A percentile compares a stretch with the other conserved stretches of the same genome.
These are phyloP conservation scores for Mercenaria mercenaria DNA, from an alignment of 1,140 invertebrate genomes.

Conservation along the genomic window DNA sequence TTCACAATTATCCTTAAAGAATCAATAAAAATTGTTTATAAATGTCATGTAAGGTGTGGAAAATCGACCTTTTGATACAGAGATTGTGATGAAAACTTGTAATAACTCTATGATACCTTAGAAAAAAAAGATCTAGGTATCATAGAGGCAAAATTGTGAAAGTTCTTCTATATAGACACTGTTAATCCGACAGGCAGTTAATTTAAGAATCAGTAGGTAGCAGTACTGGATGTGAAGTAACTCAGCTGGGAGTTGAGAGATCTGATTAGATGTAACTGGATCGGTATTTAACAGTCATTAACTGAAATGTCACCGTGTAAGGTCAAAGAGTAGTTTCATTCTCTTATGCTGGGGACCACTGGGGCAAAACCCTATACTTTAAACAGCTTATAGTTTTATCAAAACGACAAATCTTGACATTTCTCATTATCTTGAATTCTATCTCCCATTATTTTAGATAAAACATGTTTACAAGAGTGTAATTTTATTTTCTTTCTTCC, in stretches of 20 bases:
- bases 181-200: not conserved
- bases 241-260: not conserved
- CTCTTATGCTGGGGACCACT: not conserved
- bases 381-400: conserved; percentile 4
- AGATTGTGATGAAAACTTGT: too few relatives aligned
- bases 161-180: too few relatives aligned
- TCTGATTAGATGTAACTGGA: conserved; percentile 10
- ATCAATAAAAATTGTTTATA: too few relatives aligned
- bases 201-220: not conserved
- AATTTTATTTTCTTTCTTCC: too few relatives aligned
- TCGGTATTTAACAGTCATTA: conserved; percentile 10
- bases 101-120: too few relatives aligned
- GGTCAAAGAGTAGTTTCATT: conserved; percentile 9
- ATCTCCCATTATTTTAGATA: not conserved
- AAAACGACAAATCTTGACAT: conserved; percentile 6
- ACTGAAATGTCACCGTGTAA: conserved; percentile 21
- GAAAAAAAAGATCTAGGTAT: too few relatives aligned
- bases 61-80: too few relatives aligned
- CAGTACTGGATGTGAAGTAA: not conserved
- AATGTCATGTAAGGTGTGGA: too few relatives aligned
- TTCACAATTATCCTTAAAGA: too few relatives aligned
- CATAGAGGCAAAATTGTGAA: too few relatives aligned
- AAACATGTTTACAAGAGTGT: not conserved
- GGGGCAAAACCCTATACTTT: not conserved
- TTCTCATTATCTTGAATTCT: not conserved